A percentile compares a stretch with the other conserved stretches of the same genome.
phyloP scores from a whole-genome alignment of 2,113 vertebrate genomes.

The Albula goreensis region DNA sequence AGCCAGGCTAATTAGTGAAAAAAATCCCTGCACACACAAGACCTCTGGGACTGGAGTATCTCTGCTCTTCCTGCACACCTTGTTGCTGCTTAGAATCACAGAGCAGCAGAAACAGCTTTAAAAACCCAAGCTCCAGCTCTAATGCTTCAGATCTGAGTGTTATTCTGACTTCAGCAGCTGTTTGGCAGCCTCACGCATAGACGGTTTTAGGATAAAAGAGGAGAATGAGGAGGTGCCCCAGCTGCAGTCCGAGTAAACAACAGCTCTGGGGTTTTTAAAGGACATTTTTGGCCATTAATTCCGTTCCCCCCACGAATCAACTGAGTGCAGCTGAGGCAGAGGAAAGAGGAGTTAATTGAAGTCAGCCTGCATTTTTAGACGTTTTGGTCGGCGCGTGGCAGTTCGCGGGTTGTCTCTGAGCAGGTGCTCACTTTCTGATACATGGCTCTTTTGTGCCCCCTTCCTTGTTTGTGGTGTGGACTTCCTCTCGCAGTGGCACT shows the following conservation, averaged over 20 bases:
- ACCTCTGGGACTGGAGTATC: background rate
- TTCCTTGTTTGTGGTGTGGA: too few species aligned
- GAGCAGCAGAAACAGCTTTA: background rate
- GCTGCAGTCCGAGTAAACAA: background rate
- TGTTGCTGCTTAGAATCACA: background rate
- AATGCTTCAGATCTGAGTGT: background rate
- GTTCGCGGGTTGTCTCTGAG: too few species aligned
- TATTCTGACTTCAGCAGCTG: background rate
- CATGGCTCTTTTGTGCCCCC: too few species aligned
- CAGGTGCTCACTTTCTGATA: too few species aligned
- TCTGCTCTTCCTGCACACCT: background rate
- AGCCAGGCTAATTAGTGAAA: too few species aligned
- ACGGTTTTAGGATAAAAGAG: background rate
- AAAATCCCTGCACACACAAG: too few species aligned
- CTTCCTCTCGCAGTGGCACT: too few species aligned
- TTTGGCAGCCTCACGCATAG: background rate
- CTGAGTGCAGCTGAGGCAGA: background rate
- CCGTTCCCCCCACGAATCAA: background rate
- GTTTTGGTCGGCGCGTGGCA: background rate
- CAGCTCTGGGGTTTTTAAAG: background rate
- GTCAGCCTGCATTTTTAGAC: background rate
- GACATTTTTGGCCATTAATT: background rate
- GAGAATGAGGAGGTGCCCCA: background rate
- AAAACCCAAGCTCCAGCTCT: background rate
- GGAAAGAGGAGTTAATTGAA: background rate